Evolutionary conservation across 2,888 invertebrate genomes (phyloP).

Genomic region (Podotricha telesiphe): DNA sequence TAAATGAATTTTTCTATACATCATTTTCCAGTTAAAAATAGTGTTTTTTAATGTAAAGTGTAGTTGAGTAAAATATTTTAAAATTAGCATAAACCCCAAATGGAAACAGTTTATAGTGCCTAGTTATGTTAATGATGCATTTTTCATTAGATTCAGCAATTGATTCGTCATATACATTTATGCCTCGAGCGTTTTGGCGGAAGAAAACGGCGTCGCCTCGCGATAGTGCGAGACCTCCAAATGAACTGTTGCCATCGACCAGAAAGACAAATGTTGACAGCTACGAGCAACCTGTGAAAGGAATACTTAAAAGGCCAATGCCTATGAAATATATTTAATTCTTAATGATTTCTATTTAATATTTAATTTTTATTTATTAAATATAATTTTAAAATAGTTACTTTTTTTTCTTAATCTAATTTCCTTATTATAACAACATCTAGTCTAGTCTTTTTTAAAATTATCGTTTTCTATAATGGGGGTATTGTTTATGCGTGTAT

Average conservation of each 20-base stretch:
- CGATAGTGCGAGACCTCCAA: conserved; percentile 53
- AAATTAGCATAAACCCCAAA: too few relatives aligned
- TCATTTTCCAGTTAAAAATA: not conserved
- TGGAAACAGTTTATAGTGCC: not conserved
- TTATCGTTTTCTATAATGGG: too few relatives aligned
- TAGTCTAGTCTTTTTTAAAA: too few relatives aligned
- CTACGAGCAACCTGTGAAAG: conserved; percentile 60
- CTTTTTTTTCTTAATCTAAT: too few relatives aligned
- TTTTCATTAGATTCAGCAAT: conserved; percentile 61
- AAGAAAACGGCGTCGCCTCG: conserved; percentile 51
- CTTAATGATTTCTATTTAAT: not conserved
- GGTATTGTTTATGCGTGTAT: too few relatives aligned
- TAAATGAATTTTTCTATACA: not conserved
- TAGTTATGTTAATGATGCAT: not conserved
- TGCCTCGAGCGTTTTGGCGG: conserved; percentile 65
- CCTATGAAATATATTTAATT: conserved; percentile 74
- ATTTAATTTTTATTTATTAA: not conserved
- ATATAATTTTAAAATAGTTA: not conserved
- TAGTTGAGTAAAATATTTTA: not conserved
- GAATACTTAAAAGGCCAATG: conserved; percentile 79
- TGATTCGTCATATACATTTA: conserved; percentile 68
- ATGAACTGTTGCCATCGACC: conserved; percentile 59
- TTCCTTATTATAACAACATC: too few relatives aligned
- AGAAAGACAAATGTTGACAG: conserved; percentile 53
- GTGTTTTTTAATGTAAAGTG: too few relatives aligned